Percentiles rank a stretch among this genome's conserved stretches.
Evolutionary conservation across 2,113 vertebrate species (phyloP).

Genomic region (Corythaixoides concolor): DNA sequence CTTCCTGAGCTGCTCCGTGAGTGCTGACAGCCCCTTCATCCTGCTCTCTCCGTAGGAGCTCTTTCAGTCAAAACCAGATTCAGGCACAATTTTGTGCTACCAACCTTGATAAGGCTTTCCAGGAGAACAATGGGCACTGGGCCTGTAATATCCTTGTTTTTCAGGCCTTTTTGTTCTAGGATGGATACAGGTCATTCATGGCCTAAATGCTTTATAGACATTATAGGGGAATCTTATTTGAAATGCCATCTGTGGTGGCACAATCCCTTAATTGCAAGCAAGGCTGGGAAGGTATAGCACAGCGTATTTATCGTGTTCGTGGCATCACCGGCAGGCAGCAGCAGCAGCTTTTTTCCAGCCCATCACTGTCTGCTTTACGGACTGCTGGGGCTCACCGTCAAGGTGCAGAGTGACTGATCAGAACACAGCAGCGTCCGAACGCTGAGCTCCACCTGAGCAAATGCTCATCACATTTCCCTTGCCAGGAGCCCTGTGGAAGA

Average conservation of each 20-base stretch:
- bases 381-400: background rate
- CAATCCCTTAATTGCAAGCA: background rate
- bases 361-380: background rate
- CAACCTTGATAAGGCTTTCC: background rate
- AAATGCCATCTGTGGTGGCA: background rate
- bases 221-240: background rate
- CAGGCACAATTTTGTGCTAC: background rate
- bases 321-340: background rate
- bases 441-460: too few relatives aligned
- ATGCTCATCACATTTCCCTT: background rate
- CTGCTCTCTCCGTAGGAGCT: background rate
- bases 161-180: background rate
- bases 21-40: conserved; percentile 52
- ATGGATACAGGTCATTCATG: background rate
- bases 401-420: background rate
- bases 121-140: background rate
- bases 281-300: background rate
- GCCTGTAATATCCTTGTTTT: background rate
- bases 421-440: too few relatives aligned
- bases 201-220: background rate
- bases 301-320: accelerated
- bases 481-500: background rate
- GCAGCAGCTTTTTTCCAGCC: background rate
- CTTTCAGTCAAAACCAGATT: background rate
- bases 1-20: conserved; percentile 1